These are phyloP conservation scores for Brienomyrus longianalis DNA, from an alignment of 2,113 vertebrate species.

Conservation along the genomic window DNA sequence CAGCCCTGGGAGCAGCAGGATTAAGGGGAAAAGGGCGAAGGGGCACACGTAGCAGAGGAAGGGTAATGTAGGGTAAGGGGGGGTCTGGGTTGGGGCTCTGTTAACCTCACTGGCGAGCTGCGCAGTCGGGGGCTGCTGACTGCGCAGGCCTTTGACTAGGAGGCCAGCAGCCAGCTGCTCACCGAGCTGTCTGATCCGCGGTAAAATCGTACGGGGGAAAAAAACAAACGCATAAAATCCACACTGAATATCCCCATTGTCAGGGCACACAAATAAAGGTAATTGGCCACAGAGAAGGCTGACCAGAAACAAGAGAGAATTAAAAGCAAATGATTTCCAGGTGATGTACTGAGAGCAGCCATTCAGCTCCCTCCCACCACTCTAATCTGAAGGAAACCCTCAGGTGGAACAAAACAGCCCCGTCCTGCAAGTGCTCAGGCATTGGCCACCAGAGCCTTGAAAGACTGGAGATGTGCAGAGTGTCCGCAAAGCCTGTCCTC, in stretches of 20 bases:
- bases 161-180: constrained; percentile 16
- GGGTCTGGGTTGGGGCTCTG: background rate
- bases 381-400: background rate
- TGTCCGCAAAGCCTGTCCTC: background rate
- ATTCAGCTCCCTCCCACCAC: background rate
- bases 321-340: constrained; percentile 45
- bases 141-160: constrained; percentile 23
- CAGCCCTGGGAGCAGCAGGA: background rate
- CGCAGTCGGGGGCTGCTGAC: constrained; percentile 26
- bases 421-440: background rate
- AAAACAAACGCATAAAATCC: constrained; percentile 31
- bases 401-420: background rate
- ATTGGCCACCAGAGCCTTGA: background rate
- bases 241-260: constrained; percentile 42
- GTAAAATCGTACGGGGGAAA: constrained; percentile 27
- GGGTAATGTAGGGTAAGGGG: background rate
- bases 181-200: background rate
- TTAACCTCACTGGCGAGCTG: constrained; percentile 20
- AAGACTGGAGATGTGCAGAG: background rate
- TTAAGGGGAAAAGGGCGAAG: background rate
- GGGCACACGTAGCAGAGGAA: background rate
- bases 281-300: constrained; percentile 31
- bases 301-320: constrained; percentile 39
- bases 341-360: background rate
- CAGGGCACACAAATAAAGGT: constrained; percentile 30